These are phyloP conservation scores for Rambutsinella grinnellia DNA, from an alignment of 2,888 invertebrate genomes.

Conservation along the genomic window DNA sequence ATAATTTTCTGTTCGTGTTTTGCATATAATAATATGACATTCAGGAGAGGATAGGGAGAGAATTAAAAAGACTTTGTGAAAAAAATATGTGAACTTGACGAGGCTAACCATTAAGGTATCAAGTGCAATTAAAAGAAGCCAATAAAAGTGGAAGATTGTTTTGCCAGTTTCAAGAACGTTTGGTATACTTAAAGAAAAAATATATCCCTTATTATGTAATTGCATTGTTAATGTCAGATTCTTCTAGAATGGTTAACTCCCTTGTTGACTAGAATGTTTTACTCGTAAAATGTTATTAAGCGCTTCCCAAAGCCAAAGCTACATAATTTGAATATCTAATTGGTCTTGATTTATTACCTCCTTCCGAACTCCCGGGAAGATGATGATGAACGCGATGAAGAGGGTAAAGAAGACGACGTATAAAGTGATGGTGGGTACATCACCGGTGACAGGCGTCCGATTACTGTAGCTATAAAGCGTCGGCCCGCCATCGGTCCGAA, in stretches of 20 bases:
- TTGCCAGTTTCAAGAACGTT: conserved; percentile 17
- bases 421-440: conserved; percentile 88
- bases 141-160: conserved; percentile 35
- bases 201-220: too few species aligned
- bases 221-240: neutral
- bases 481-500: conserved; percentile 69
- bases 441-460: conserved; percentile 95
- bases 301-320: too few species aligned
- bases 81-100: conserved; percentile 44
- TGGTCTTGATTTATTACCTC: conserved; percentile 84
- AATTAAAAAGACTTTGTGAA: too few species aligned
- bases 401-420: conserved; percentile 90
- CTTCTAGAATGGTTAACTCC: neutral
- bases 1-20: conserved; percentile 22
- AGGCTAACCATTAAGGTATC: conserved; percentile 37
- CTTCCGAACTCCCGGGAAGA: conserved; percentile 95
- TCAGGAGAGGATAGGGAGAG: too few species aligned
- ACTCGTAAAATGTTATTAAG: neutral
- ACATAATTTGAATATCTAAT: too few species aligned
- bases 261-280: too few species aligned
- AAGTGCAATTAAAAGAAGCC: conserved; percentile 42
- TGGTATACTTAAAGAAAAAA: too few species aligned
- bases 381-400: conserved; percentile 93
- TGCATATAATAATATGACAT: too few species aligned
- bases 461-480: conserved; percentile 83